Base-by-base conservation (phyloP, 2,797 vertebrate species). In the Decapterus maruadsi region DNA sequence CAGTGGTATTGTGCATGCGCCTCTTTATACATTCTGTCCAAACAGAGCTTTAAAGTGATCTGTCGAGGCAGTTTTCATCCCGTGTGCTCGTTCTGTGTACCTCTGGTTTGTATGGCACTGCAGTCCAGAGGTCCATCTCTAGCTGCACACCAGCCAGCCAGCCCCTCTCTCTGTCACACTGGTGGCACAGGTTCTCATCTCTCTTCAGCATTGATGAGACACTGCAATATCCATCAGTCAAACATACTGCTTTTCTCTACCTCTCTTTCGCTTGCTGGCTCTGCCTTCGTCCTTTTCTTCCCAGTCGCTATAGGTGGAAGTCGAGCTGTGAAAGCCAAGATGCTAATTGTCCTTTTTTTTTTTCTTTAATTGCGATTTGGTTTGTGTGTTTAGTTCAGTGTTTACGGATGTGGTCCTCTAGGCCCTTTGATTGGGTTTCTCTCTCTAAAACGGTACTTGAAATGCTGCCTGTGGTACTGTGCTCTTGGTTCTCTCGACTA, bases 191-290 rank as follows among this genome's bases (percentile, higher is more conserved):
- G 89, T 92, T 92, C 92, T 90, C 88, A 89, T 92, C 90, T 90
- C 79, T 89, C 81, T 71, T 84, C 71, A 40, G 88, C 88, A 89
- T 82, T 92, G 90, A 94, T 90, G 91, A 91, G 91, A 91, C 89
- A 83, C 90, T 83, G 89, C 82, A 89, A 90, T 84, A 85, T 92
- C 92, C 90, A 94, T 94, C 91, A 94, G 93, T 93, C 93, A 93
- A 90, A 89, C 85, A 81, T 83, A 88, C 81, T 86, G 82, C 84
- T 78, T 67, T 56, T 57, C 66, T 79, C 81, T 75, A 26, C 62
- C 66, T 76, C 75, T 68, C 68, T 69, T 69, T 42, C 1, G 17
- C 71, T 57, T 34, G 16, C 67, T 74, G 68, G 70, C 62, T 54
- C 66, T 72, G 73, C 80, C 71, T 78, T 62, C 20, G 51, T 42